Evolutionary conservation across 2,888 invertebrate genomes (phyloP).

Genomic region (Aricia artaxerxes): DNA sequence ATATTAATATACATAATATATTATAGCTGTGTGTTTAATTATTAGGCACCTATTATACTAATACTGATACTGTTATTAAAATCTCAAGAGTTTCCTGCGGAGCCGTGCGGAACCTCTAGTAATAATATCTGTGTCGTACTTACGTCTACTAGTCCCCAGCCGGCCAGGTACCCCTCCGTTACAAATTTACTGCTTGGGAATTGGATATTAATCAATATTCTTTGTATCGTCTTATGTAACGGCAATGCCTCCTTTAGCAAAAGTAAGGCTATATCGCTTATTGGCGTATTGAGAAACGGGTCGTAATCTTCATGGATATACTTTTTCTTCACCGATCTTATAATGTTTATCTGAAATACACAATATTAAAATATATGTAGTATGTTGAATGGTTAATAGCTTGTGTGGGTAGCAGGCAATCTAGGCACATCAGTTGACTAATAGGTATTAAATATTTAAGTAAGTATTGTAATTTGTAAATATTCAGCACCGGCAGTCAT

Average conservation of each 20-base stretch:
- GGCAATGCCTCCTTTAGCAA: constrained; percentile 42
- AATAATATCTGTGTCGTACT: constrained; percentile 38
- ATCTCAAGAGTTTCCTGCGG: too few species aligned
- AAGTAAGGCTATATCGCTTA: constrained; percentile 50
- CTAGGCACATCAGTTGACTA: too few species aligned
- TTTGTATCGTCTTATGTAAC: constrained; percentile 45
- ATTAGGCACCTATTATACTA: too few species aligned
- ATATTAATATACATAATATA: too few species aligned
- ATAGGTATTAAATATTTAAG: too few species aligned
- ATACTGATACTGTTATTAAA: too few species aligned
- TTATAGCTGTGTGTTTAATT: too few species aligned
- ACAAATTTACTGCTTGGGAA: constrained; percentile 34
- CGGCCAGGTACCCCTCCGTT: constrained; percentile 46
- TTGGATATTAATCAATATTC: constrained; percentile 46
- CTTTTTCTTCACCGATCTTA: constrained; percentile 37
- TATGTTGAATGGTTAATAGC: not conserved
- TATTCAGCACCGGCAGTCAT: too few species aligned
- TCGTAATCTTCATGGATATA: constrained; percentile 45
- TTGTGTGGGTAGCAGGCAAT: too few species aligned
- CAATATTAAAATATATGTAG: not conserved
- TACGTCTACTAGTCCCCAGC: constrained; percentile 55
- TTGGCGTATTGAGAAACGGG: constrained; percentile 25
- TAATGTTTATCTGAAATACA: constrained; percentile 39
- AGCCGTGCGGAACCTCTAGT: too few species aligned
- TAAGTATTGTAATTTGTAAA: too few species aligned